phyloP scores from a whole-genome alignment of 2,888 invertebrate genomes.

The Hypolimnas misippus region DNA sequence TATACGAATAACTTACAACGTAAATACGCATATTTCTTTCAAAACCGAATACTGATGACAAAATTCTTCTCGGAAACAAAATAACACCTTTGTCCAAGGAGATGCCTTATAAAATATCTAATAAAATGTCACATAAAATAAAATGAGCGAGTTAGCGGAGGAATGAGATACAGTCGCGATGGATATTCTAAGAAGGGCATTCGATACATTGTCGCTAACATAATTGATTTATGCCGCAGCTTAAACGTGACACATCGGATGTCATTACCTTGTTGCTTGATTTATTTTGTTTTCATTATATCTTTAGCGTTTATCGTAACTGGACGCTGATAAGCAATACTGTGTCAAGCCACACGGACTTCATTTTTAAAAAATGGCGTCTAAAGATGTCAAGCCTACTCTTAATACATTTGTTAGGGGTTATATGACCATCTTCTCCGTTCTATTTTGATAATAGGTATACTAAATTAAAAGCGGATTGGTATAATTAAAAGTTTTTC shows the following conservation, averaged over 20 bases:
- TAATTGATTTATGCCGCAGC: conserved; percentile 56
- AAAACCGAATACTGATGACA: conserved; percentile 61
- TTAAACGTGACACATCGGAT: conserved; percentile 53
- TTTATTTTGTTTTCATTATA: conserved; percentile 22
- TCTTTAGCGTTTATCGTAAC: neutral
- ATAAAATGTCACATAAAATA: conserved; percentile 79
- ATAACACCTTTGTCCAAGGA: conserved; percentile 62
- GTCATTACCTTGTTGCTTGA: conserved; percentile 16
- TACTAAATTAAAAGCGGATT: too few species aligned
- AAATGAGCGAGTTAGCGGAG: conserved; percentile 41
- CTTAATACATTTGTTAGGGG: too few species aligned
- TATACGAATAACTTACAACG: conserved; percentile 55
- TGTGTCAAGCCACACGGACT: too few species aligned
- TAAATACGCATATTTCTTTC: conserved; percentile 58
- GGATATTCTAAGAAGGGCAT: conserved; percentile 56
- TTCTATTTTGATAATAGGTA: too few species aligned
- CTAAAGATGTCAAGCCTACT: too few species aligned
- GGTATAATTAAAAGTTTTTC: too few species aligned
- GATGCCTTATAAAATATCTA: conserved; percentile 59
- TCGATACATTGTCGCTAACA: conserved; percentile 62
- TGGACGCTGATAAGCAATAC: too few species aligned
- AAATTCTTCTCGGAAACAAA: conserved; percentile 71
- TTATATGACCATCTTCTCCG: too few species aligned
- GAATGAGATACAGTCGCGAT: conserved; percentile 43
- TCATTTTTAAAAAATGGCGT: too few species aligned